phyloP scores from a whole-genome alignment of 2,113 vertebrate genomes.

The Pipra filicauda region DNA sequence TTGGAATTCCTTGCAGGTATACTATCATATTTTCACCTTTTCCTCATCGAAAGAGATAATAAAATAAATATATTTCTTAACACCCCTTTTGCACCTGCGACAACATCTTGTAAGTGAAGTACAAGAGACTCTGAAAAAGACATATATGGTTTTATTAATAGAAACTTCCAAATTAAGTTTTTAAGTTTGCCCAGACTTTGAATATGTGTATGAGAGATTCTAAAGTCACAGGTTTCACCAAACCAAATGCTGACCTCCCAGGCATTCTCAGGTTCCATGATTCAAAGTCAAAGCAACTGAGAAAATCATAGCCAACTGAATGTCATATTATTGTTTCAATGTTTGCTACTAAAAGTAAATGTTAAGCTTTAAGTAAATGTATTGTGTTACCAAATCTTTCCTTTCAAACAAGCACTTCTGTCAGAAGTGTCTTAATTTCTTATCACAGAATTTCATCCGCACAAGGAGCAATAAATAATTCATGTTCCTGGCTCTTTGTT shows the following conservation, averaged over 20 bases:
- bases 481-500: constrained; percentile 80
- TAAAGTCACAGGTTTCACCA: not conserved
- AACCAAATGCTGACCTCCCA: not conserved
- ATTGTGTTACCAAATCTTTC: constrained; percentile 65
- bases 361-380: constrained; percentile 49
- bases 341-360: constrained; percentile 28
- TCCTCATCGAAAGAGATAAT: not conserved
- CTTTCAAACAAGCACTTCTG: constrained; percentile 71
- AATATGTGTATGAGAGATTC: not conserved
- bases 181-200: not conserved
- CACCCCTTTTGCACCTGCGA: not conserved
- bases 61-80: not conserved
- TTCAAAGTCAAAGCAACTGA: not conserved
- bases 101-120: not conserved
- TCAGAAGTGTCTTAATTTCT: constrained; percentile 84
- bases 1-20: not conserved
- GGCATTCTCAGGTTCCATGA: not conserved
- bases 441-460: constrained; percentile 80
- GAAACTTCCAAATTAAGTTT: not conserved
- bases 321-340: not conserved
- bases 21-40: not conserved
- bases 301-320: not conserved
- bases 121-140: not conserved
- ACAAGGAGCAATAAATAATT: constrained; percentile 84
- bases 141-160: not conserved